phyloP scores from a whole-genome alignment of 2,888 invertebrate genomes.

The Coelopa pilipes region DNA sequence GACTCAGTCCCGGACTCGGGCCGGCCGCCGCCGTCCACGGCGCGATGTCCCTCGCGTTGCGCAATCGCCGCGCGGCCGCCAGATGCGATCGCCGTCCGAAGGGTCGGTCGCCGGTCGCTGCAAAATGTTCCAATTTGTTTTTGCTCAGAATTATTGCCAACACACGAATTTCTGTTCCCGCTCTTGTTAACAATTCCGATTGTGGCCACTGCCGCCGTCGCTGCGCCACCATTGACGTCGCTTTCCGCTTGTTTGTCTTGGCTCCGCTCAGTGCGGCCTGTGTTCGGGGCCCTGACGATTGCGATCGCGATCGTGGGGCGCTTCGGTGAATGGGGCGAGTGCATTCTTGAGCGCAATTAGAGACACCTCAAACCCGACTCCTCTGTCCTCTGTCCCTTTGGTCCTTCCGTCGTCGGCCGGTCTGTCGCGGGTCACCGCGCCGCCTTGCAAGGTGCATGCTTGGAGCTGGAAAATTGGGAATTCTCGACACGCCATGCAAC shows the following conservation, averaged over 20 bases:
- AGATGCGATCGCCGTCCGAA: conserved; percentile 31
- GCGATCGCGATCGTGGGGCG: conserved; percentile 39
- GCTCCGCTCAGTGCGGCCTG: conserved; percentile 39
- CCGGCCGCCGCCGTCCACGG: not conserved
- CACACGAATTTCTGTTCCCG: conserved; percentile 48
- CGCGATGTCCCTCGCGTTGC: conserved; percentile 27
- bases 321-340: not conserved
- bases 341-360: conserved; percentile 50
- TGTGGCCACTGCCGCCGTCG: no score
- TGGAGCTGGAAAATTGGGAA: no score
- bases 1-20: no score
- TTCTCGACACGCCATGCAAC: no score
- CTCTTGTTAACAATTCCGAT: no score
- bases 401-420: no score
- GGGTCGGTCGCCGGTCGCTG: conserved; percentile 35
- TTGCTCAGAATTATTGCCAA: conserved; percentile 41
- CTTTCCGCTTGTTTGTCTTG: conserved; percentile 21
- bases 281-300: not conserved
- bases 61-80: conserved; percentile 14
- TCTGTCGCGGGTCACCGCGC: no score
- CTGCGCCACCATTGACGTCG: conserved; percentile 23
- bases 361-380: conserved; percentile 52
- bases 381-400: no score
- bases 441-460: no score
- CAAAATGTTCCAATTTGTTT: conserved; percentile 61